Base-by-base conservation (phyloP, 2,113 vertebrate species). In the Sapayoa aenigma region DNA sequence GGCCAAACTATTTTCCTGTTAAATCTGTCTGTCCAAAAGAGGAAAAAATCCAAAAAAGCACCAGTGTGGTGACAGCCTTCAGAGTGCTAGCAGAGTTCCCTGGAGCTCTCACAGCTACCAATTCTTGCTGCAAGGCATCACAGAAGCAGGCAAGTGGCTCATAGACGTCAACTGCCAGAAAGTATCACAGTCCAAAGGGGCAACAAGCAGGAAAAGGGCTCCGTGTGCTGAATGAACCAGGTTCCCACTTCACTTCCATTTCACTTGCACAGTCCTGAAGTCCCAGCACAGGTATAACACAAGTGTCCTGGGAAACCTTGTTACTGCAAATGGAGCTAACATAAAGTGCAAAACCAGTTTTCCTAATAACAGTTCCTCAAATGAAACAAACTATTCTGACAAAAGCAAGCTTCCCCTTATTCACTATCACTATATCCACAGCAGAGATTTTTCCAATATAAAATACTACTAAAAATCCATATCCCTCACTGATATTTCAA, bases 311-410 rank as follows among this genome's bases (percentile, higher is more conserved):
- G 60, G 25, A 93, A 93, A 60, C 59, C 6, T 59, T 74, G 50
- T 16, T 49, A 50, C 2, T 89, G 81, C 78, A 87, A 74, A 78
- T 30, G 44, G 35, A 81, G 39, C 37, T 44, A 87, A 60, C 60
- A 44, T 59, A 52, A 89, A n/a, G n/a, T n/a, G 56, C 60, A 93
- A 53, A 94, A 91, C 65, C 76, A 72, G 46, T 90, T 95, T 90
- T 86, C 35, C 77, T 87, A 65, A 53, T 23, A 66, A 14, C 35
- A 80, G 37, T n/a, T 84, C 56, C 77, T 87, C 77, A 81, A 73
- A 72, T 28, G 37, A 85, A 89, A 87, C 16, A 76, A 59, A 30
- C 42, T 67, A 24, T 39, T 62, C 23, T 31, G 69, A 83, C 47
- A 84, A 71, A 87, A 73, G 20, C 24, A 50, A 33, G 14, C 11